Conservation (phyloP, 2,888 invertebrate genomes). For the Eupelmus urozonus region DNA sequence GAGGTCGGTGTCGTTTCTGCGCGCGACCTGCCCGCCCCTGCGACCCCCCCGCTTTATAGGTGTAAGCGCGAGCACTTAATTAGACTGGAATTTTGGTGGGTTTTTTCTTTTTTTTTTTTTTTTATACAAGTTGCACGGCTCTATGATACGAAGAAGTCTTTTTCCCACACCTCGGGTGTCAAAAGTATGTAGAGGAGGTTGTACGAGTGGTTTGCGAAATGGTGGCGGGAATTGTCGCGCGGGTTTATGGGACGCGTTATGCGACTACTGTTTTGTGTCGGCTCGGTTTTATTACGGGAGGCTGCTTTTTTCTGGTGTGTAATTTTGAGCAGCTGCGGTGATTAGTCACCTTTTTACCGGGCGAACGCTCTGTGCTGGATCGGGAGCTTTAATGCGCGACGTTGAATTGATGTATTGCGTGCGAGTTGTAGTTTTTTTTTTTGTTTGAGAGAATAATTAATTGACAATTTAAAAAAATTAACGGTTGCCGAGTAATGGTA, state of each 20-base stretch:
- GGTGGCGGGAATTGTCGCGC: neutral
- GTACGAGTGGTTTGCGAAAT: neutral
- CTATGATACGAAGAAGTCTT: neutral
- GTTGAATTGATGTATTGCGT: no score
- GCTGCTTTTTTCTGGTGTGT: no score
- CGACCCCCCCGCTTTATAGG: neutral
- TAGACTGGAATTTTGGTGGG: conserved; percentile 26
- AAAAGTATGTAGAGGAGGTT: neutral
- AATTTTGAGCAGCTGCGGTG: no score
- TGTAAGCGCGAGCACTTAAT: conserved; percentile 26
- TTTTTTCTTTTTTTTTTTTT: neutral
- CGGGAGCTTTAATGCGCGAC: no score
- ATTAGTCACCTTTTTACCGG: no score
- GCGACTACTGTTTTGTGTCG: neutral
- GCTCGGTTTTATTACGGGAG: neutral
- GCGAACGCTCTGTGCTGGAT: no score
- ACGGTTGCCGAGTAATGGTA: no score
- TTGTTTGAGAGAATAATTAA: no score
- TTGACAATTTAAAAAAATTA: no score
- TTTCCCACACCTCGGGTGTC: conserved; percentile 14
- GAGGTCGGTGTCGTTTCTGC: neutral
- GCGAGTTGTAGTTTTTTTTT: no score
- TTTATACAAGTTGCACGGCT: neutral
- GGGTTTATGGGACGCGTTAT: neutral
- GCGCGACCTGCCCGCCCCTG: neutral